Evolutionary conservation across 2,888 invertebrate species (phyloP), one percentile per base, ranked within the genome.

Genomic region (Cheilosia soror): DNA sequence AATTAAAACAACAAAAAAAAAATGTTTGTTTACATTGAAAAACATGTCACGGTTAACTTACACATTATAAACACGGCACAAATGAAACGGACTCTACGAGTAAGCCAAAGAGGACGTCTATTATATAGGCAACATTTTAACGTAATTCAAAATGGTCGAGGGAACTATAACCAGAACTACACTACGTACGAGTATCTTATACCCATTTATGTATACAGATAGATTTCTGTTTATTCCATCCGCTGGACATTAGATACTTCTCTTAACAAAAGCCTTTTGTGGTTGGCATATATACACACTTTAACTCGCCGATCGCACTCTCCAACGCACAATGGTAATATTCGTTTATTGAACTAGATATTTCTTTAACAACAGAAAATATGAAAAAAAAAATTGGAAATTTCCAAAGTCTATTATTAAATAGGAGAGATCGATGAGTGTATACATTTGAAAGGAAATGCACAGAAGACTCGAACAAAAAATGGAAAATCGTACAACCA

Each of bases 381-480:
- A 49, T 1, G 49, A 29, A 15, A 33, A 40, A 71, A 37, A 20
- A 13, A 66, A 13, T 11, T 5, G 25, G 31, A 58, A 25, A 51
- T 27, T 40, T 47, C 33, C 44, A 7, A 2, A 40, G 60, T n/a
- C 58, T 37, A 71, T 49, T 49, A 58, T 27, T 25, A 53, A 25
- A 65, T 11, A 27, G 51, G 49, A 72, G 60, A 72, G 60, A 72
- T 72, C 62, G 72, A 53, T 62, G 29, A 49, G 33, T 31, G 25
- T 58, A 11, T 15, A 20, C 49, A 33, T 65, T 33, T 2, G 5
- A 5, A 7, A 37, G 20, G 15, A 55, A 40, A 42, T 15, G 25
- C 37, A 60, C 4, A 11, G 11, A 29, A 63, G 47, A 27, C 40
- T 51, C 2, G 2, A 20, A 20, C n/a, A 20, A 20, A 20, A 20